A percentile compares a stretch with the other conserved stretches of the same genome.
phyloP scores from a whole-genome alignment of 2,888 invertebrate species.

The Peribatodes rhomboidaria region DNA sequence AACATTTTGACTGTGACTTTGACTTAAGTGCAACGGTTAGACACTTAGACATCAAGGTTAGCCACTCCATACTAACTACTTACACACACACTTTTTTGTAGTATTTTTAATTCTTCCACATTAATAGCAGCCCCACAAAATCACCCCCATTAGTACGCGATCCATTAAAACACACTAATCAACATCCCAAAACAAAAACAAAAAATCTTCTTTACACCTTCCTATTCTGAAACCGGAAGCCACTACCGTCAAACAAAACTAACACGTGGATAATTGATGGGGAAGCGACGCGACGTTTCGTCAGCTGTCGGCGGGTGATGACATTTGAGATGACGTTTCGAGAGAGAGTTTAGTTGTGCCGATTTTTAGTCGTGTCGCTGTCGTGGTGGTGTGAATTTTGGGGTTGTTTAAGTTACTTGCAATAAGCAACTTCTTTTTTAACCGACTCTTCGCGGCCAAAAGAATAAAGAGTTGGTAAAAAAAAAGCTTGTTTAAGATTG shows the following conservation, averaged over 20 bases:
- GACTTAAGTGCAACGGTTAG: too few relatives aligned
- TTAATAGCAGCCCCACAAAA: not conserved
- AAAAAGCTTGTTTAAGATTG: too few relatives aligned
- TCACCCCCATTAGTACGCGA: conserved; percentile 3
- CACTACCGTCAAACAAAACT: conserved; percentile 50
- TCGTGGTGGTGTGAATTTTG: not conserved
- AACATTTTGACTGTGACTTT: too few relatives aligned
- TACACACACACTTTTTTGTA: too few relatives aligned
- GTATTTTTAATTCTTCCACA: too few relatives aligned
- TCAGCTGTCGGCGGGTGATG: conserved; percentile 64
- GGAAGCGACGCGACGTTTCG: conserved; percentile 65
- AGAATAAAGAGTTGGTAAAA: too few relatives aligned
- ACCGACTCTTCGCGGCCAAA: too few relatives aligned
- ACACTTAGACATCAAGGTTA: too few relatives aligned
- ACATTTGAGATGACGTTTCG: conserved; percentile 63
- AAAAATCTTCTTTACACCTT: conserved; percentile 40
- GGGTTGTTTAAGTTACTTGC: not conserved
- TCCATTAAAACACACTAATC: conserved; percentile 28
- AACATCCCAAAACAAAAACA: conserved; percentile 23
- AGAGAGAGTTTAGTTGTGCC: conserved; percentile 40
- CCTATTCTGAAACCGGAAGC: conserved; percentile 62
- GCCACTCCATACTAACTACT: too few relatives aligned
- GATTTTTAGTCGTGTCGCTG: conserved; percentile 36
- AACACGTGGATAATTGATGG: conserved; percentile 62
- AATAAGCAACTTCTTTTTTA: too few relatives aligned